Base-by-base conservation (phyloP, 1,140 invertebrate species). In the Oncopeltus fasciatus region DNA sequence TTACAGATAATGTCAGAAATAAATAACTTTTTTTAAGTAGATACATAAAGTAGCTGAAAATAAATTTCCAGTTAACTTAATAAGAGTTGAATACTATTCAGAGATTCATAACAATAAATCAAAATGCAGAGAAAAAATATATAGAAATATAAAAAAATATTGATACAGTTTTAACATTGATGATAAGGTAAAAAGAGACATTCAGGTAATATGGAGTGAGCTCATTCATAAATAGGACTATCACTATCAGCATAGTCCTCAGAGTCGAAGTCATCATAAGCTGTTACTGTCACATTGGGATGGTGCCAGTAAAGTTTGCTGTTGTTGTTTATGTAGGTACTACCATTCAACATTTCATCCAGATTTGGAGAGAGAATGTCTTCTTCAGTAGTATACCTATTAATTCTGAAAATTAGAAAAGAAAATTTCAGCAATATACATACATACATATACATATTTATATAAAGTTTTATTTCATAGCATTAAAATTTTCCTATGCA, bases 301-400 rank as follows among this genome's bases (percentile, higher is more conserved):
- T 65, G 64, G 27, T 58, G 47, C 59, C 59, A 60, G 33, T 28
- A 49, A 11, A 56, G 44, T 29, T 63, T 63, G 16, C 49, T 57
- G 21, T 65, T 67, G 51, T 64, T 61, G 31, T 63, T 63, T n/a
- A 61, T 64, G 58, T 44, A 59, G 44, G 49, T 49, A 16, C 62
- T 14, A 4, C 8, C 18, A n/a, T 58, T 64, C 46, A 80, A 74
- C 59, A 80, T 75, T n/a, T 78, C 76, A 69, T 83, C 81, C 64
- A 83, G 66, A 68, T 82, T 80, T 26, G 80, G 80, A 43, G 80
- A 81, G 24, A 83, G 71, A 62, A 80, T 76, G 65, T 83, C 81
- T 59, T 82, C 81, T 62, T 80, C 79, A 29, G 68, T 65, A 60
- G 69, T 64, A 29, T 24, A 61, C n/a, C 44, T 51, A 58, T 69